Conservation (phyloP, 1,140 invertebrate species). For the Ladona fulva region DNA sequence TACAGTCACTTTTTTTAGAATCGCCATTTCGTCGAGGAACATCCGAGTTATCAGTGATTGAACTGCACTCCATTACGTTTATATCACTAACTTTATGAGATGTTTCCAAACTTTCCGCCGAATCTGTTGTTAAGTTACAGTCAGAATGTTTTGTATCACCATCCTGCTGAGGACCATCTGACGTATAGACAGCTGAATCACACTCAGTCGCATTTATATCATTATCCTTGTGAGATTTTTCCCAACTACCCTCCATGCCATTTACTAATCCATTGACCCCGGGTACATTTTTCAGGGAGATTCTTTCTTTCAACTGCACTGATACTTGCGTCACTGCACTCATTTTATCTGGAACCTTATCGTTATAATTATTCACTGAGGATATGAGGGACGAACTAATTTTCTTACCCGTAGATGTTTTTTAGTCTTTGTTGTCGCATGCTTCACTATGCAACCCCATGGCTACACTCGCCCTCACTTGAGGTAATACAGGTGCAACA, state of each 20-base stretch:
- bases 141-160: neutral
- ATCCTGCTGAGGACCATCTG: neutral
- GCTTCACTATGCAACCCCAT: neutral
- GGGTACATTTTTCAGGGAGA: conserved; percentile 11
- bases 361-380: neutral
- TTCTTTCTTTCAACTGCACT: conserved; percentile 12
- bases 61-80: neutral
- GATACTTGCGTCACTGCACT: conserved; percentile 14
- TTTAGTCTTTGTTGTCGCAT: neutral
- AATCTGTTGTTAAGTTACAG: neutral
- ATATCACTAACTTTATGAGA: neutral
- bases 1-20: neutral
- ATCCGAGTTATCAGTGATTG: neutral
- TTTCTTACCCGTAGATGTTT: neutral
- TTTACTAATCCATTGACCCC: conserved; percentile 15
- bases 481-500: conserved; percentile 14
- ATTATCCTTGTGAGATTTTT: neutral
- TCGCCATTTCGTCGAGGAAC: neutral
- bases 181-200: neutral
- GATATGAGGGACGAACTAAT: conserved; percentile 4
- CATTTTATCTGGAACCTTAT: conserved; percentile 4
- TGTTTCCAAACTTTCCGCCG: neutral
- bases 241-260: neutral
- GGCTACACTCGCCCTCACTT: neutral
- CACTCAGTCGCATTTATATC: neutral